These are phyloP conservation scores for Ceraclea dissimilis DNA, from an alignment of 2,888 invertebrate genomes.

Conservation along the genomic window DNA sequence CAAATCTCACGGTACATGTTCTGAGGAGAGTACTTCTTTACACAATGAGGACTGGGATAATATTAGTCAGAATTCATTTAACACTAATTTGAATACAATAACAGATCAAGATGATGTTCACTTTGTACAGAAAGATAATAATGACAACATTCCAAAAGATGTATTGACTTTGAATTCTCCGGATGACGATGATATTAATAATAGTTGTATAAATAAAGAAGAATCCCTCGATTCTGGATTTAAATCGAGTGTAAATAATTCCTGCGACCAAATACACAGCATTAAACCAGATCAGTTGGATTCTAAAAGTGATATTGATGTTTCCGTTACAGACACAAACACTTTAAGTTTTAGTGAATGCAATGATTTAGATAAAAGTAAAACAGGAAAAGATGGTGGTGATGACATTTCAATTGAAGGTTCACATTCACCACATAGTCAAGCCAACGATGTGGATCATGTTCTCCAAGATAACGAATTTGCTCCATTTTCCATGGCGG, in stretches of 20 bases:
- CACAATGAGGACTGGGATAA: conserved; percentile 26
- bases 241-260: neutral
- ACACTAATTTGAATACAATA: neutral
- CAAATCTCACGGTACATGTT: conserved; percentile 19
- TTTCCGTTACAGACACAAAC: neutral
- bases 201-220: neutral
- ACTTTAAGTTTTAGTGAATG: conserved; percentile 2
- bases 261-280: neutral
- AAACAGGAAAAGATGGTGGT: neutral
- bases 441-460: too few species aligned
- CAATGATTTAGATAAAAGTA: neutral
- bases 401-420: neutral
- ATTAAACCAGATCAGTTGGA: neutral
- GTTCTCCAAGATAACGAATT: too few species aligned
- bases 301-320: conserved; percentile 1
- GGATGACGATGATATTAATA: neutral
- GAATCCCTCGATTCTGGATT: neutral
- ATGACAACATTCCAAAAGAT: neutral
- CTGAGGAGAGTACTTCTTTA: conserved; percentile 20
- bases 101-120: neutral
- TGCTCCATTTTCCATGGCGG: too few species aligned
- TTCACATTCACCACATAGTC: neutral
- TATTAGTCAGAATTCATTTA: conserved; percentile 9
- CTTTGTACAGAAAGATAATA: neutral
- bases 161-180: neutral